These are phyloP conservation scores for Barypeithes pellucidus DNA, from an alignment of 2,888 invertebrate genomes.

Conservation along the genomic window DNA sequence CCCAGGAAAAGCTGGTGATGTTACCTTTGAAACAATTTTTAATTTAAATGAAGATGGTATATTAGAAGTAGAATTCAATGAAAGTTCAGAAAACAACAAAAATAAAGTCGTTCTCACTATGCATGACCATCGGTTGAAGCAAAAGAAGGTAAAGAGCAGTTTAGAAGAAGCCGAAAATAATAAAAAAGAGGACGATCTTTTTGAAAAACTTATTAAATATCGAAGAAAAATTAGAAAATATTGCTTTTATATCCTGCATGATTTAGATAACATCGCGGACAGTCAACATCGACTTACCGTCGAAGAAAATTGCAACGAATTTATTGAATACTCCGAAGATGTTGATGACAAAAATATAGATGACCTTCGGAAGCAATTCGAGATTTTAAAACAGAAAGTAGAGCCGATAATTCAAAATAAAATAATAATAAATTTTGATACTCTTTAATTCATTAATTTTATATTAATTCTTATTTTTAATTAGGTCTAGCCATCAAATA, in stretches of 20 bases:
- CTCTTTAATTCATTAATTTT: too few species aligned
- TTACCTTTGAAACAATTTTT: constrained; percentile 37
- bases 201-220: constrained; percentile 34
- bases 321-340: neutral
- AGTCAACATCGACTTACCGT: neutral
- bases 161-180: constrained; percentile 48
- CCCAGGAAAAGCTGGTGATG: constrained; percentile 45
- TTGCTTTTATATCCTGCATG: neutral
- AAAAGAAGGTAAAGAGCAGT: constrained; percentile 47
- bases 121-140: constrained; percentile 45
- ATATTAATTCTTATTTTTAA: too few species aligned
- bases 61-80: constrained; percentile 53
- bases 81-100: constrained; percentile 37
- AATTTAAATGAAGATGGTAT: constrained; percentile 56
- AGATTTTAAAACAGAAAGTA: too few species aligned
- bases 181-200: constrained; percentile 46
- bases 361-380: too few species aligned
- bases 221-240: constrained; percentile 3
- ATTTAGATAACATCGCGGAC: neutral
- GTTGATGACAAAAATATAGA: too few species aligned
- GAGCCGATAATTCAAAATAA: too few species aligned
- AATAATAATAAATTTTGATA: too few species aligned
- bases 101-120: constrained; percentile 51
- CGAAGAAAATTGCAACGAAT: neutral
- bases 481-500: too few species aligned